Evolutionary conservation across 2,797 vertebrate species (phyloP).

Genomic region (Macrochelys suwanniensis): DNA sequence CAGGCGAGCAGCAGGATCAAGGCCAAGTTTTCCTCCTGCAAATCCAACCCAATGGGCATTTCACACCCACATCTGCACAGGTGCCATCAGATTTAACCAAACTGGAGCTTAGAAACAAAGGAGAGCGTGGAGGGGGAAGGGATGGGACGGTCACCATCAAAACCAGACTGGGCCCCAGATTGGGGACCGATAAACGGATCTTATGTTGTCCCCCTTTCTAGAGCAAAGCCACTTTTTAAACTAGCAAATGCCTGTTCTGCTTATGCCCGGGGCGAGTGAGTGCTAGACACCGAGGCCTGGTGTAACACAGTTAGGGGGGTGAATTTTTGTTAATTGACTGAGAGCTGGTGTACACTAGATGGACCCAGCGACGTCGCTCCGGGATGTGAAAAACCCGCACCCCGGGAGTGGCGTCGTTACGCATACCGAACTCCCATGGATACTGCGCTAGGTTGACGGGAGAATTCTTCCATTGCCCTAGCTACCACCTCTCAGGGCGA

Average conservation of each 20-base stretch:
- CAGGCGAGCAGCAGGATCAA: not conserved
- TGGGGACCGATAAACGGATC: not conserved
- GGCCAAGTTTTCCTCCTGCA: not conserved
- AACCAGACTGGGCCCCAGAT: not conserved
- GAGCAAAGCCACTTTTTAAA: not conserved
- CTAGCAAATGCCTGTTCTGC: not conserved
- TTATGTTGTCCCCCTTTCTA: not conserved
- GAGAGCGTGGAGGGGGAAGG: rapidly evolving
- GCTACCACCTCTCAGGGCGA: no score
- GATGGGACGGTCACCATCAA: not conserved
- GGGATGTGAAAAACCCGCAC: not conserved
- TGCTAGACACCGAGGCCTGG: not conserved
- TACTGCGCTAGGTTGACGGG: not conserved
- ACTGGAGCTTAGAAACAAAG: not conserved
- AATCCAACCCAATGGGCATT: not conserved
- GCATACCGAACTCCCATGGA: not conserved
- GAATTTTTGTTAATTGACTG: not conserved
- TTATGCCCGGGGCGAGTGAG: not conserved
- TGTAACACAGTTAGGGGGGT: not conserved
- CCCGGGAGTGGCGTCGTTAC: not conserved
- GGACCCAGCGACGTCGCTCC: not conserved
- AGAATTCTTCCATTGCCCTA: no score
- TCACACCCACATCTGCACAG: not conserved
- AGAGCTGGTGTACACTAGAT: not conserved
- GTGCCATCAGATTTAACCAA: not conserved